phyloP scores from a whole-genome alignment of 92 coral and sea anemone species.

The Muricea muricata region DNA sequence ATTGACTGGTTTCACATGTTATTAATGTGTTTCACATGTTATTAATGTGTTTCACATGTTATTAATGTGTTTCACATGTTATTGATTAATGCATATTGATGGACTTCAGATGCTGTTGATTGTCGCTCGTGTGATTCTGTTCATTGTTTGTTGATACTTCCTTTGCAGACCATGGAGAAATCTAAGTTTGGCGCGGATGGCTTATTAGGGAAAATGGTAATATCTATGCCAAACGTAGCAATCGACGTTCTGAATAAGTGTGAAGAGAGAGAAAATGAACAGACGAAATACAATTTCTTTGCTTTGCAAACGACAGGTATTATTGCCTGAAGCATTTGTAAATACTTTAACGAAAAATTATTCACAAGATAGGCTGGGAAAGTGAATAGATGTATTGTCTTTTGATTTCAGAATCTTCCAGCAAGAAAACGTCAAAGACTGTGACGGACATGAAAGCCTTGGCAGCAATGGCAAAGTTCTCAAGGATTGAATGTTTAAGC shows the following conservation, averaged over 20 bases:
- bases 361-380: too few relatives aligned
- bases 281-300: conserved; percentile 15
- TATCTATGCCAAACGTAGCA: conserved; percentile 17
- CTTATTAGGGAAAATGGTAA: conserved; percentile 27
- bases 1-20: too few relatives aligned
- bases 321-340: neutral
- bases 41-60: too few relatives aligned
- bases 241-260: conserved; percentile 18
- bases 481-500: conserved; percentile 20
- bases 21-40: too few relatives aligned
- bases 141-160: neutral
- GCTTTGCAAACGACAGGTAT: conserved; percentile 30
- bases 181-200: conserved; percentile 11
- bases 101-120: too few relatives aligned
- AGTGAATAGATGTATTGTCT: too few relatives aligned
- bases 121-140: too few relatives aligned
- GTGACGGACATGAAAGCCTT: conserved; percentile 22
- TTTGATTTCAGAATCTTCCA: too few relatives aligned
- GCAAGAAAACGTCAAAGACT: neutral
- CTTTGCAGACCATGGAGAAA: conserved; percentile 3
- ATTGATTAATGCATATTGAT: too few relatives aligned
- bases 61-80: too few relatives aligned
- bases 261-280: neutral
- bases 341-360: too few relatives aligned
- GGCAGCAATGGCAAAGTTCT: neutral